Evolutionary conservation across 1,140 invertebrate genomes (phyloP).

Genomic region (Hyles vespertilio): DNA sequence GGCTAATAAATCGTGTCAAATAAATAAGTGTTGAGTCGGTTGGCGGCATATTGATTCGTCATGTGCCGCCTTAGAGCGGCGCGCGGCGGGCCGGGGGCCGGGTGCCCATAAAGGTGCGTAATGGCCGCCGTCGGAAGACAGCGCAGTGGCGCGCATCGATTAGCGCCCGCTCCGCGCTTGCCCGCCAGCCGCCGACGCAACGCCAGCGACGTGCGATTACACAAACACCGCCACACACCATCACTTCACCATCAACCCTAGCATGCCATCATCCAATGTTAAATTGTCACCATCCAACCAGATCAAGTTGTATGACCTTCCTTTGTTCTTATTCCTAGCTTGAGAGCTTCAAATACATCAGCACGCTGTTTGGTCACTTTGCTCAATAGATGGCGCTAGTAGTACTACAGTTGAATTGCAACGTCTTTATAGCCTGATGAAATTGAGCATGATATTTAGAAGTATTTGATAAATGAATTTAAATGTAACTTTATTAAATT

Average conservation of each 20-base stretch:
- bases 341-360: no score
- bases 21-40: slow-evolving; percentile 75
- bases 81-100: slow-evolving; percentile 40
- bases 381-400: slow-evolving; percentile 26
- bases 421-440: not conserved
- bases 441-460: not conserved
- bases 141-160: slow-evolving; percentile 73
- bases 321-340: no score
- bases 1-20: slow-evolving; percentile 74
- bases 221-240: not conserved
- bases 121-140: slow-evolving; percentile 71
- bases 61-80: slow-evolving; percentile 65
- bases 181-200: slow-evolving; percentile 67
- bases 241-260: not conserved
- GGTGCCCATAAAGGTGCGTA: slow-evolving; percentile 72
- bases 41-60: slow-evolving; percentile 75
- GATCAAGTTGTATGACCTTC: not conserved
- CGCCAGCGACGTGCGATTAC: slow-evolving; percentile 12
- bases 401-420: slow-evolving; percentile 2
- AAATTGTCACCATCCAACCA: slow-evolving; percentile 6
- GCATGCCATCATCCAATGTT: not conserved
- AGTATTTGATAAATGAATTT: no score
- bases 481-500: no score
- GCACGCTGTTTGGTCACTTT: no score
- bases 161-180: slow-evolving; percentile 46